Evolutionary conservation across 1,140 invertebrate genomes (phyloP), one percentile per base, ranked within the genome.

Genomic region (Pseudomyrmex pallidus): DNA sequence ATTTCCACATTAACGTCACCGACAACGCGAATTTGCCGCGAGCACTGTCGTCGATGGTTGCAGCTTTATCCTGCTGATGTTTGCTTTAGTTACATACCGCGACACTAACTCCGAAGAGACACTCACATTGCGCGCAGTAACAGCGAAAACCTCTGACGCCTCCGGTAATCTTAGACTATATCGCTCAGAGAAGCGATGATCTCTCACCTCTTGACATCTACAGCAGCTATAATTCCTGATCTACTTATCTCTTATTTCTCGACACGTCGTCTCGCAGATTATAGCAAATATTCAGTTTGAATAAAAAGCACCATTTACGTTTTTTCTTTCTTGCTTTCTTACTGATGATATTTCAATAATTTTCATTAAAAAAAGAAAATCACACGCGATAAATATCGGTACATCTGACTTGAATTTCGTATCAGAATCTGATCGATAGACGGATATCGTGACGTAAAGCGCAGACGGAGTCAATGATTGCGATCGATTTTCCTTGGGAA

Each of bases 1-100:
- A 68, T 57, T 73, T 72, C 72, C 74, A 68, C 50, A 57, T 87
- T 61, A 84, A 87, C 86, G 74, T 80, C n/a, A 35, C 54, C 68
- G 44, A 46, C 52, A 56, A 77, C 73, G 56, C 35, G 25, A 72
- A 72, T 73, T 52, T 59, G 50, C 67, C 44, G 62, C 80, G 74
- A 66, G 35, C 35, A 46, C 17, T 62, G 12, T 22, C 48, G 50
- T 77, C 66, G 74, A 86, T 72, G 20, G 67, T 57, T 57, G 54
- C 15, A 80, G 44, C 66, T 59, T 68, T 78, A 61, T 17, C 17
- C 54, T 25, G 76, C 44, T 78, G 35, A 50, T 50, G 54, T 72
- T 85, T 66, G 48, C 66, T 76, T 68, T 67, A 83, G 82, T 86
- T 83, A 86, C 54, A 59, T 54, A 22, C 2, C 62, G 57, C 44